Conservation (phyloP, 1,140 invertebrate species). For the Bicyclus anynana region DNA sequence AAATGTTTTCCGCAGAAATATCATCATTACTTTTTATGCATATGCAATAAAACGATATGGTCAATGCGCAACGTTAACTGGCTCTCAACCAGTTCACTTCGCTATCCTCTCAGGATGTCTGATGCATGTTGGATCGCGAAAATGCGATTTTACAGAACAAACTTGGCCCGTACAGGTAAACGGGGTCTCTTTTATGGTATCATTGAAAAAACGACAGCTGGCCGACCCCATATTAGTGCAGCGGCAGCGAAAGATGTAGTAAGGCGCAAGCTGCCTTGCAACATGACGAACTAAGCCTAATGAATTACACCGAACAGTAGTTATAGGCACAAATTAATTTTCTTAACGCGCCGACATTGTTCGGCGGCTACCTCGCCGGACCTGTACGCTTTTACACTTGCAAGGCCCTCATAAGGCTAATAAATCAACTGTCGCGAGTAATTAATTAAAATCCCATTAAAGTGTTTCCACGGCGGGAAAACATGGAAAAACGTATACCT, state of each 20-base stretch:
- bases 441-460: slow-evolving; percentile 52
- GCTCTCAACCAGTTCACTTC: slow-evolving; percentile 18
- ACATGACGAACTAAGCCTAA: slow-evolving; percentile 33
- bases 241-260: slow-evolving; percentile 50
- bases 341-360: slow-evolving; percentile 23
- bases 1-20: slow-evolving; percentile 9
- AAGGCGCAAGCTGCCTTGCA: slow-evolving; percentile 37
- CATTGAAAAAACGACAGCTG: slow-evolving; percentile 55
- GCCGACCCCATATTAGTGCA: slow-evolving; percentile 47
- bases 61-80: slow-evolving; percentile 11
- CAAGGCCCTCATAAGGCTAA: slow-evolving; percentile 28
- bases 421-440: slow-evolving; percentile 29
- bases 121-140: slow-evolving; percentile 25
- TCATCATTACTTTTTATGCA: slow-evolving; percentile 6
- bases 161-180: slow-evolving; percentile 40
- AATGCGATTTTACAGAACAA: slow-evolving; percentile 35
- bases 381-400: slow-evolving; percentile 30
- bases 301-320: slow-evolving; percentile 32
- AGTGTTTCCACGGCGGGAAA: slow-evolving; percentile 51
- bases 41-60: slow-evolving; percentile 12
- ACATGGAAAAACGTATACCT: slow-evolving; percentile 38
- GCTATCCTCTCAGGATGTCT: slow-evolving; percentile 23
- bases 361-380: slow-evolving; percentile 20
- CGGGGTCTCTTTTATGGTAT: slow-evolving; percentile 43
- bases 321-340: slow-evolving; percentile 44